Percentiles rank a stretch among this genome's conserved stretches.
Evolutionary conservation across 2,113 vertebrate species (phyloP).

Genomic region (Sarotherodon lohbergeri): DNA sequence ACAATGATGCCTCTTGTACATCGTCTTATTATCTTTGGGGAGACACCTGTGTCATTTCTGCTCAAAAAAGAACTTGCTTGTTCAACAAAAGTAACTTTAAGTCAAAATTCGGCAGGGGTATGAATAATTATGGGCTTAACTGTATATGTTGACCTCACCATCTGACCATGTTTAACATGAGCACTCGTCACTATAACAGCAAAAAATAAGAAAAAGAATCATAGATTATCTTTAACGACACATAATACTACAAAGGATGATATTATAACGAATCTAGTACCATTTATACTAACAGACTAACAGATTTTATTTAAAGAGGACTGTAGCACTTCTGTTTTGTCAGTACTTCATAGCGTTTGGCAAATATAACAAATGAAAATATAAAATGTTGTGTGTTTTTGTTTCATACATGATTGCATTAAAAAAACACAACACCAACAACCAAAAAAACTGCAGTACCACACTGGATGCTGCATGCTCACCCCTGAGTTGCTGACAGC

Average conservation of each 20-base stretch:
- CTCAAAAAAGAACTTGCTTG: too few relatives aligned
- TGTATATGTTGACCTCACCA: background rate
- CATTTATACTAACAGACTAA: background rate
- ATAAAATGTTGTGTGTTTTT: background rate
- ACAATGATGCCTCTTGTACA: too few relatives aligned
- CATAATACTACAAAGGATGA: background rate
- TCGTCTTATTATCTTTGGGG: too few relatives aligned
- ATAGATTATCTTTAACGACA: background rate
- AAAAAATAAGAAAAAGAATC: background rate
- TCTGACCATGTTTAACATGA: background rate
- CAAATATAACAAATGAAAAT: background rate
- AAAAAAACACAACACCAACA: background rate
- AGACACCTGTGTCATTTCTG: too few relatives aligned
- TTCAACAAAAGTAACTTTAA: too few relatives aligned
- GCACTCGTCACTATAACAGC: background rate
- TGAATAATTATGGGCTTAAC: too few relatives aligned
- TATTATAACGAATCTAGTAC: background rate
- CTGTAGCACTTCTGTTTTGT: background rate
- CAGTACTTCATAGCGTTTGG: background rate
- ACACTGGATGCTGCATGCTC: slow-evolving; percentile 3
- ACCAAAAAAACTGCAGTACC: background rate
- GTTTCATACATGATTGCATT: background rate
- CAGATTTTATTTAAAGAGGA: background rate
- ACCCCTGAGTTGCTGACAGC: slow-evolving; percentile 96
- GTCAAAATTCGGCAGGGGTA: too few relatives aligned